Conservation (phyloP, 2,797 vertebrate genomes). For the Tokudaia tokunoshimensis region DNA sequence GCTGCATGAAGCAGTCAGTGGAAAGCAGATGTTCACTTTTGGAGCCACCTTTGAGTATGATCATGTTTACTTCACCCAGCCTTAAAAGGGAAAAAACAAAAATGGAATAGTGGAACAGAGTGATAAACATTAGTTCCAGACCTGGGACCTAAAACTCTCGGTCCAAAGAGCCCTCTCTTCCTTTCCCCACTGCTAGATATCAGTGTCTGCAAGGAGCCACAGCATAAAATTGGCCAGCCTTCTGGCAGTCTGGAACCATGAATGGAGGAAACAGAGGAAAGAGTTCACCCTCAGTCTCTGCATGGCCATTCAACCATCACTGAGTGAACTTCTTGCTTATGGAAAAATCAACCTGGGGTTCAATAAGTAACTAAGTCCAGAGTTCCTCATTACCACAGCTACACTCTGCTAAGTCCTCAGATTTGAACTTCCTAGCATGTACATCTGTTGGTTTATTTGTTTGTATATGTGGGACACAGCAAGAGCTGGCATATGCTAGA, state of each 20-base stretch:
- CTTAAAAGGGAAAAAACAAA: neutral
- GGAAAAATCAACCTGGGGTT: constrained; percentile 22
- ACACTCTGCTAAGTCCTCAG: neutral
- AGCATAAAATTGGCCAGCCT: neutral
- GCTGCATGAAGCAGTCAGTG: neutral
- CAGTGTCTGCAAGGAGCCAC: neutral
- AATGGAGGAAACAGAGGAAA: neutral
- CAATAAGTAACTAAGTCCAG: neutral
- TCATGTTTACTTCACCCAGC: neutral
- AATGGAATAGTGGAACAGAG: neutral
- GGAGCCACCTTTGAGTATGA: neutral
- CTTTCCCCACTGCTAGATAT: neutral
- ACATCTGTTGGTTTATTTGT: neutral
- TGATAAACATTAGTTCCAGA: neutral
- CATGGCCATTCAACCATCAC: neutral
- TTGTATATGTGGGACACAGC: neutral
- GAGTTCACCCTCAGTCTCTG: neutral
- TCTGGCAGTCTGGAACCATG: neutral
- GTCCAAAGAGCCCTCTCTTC: neutral
- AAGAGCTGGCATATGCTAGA: neutral
- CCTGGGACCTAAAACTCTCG: neutral
- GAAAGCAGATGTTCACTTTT: neutral
- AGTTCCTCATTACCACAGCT: neutral
- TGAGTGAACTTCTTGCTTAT: neutral
- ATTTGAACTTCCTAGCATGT: neutral